Evolutionary conservation across 1,140 invertebrate species (phyloP).

Genomic region (Heliconius congener): DNA sequence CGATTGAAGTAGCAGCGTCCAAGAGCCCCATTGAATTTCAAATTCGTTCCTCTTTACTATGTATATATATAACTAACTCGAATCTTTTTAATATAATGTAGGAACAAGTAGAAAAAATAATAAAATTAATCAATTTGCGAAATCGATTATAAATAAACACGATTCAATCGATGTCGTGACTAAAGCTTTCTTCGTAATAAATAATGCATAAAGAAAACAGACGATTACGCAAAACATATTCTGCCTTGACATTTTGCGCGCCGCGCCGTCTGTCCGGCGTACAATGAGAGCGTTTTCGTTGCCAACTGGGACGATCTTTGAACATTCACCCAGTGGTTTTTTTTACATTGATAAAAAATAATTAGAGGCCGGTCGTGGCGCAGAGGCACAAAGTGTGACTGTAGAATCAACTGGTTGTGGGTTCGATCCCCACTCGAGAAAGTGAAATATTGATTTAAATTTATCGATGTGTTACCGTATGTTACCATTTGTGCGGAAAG

Average conservation of each 20-base stretch:
- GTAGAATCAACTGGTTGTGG: too few species aligned
- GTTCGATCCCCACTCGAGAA: too few species aligned
- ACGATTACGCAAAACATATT: constrained; percentile 42
- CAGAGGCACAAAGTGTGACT: too few species aligned
- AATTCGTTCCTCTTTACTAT: constrained; percentile 30
- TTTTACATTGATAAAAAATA: constrained; percentile 28
- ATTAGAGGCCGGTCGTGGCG: too few species aligned
- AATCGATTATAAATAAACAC: constrained; percentile 33
- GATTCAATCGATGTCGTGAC: constrained; percentile 48
- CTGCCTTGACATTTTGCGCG: constrained; percentile 62
- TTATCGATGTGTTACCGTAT: too few species aligned
- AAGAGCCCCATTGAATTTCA: constrained; percentile 36
- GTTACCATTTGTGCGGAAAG: too few species aligned
- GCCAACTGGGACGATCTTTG: constrained; percentile 46
- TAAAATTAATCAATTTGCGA: background rate
- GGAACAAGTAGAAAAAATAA: background rate
- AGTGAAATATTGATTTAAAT: too few species aligned
- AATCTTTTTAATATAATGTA: constrained; percentile 28
- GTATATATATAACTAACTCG: constrained; percentile 5
- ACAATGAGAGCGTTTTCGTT: constrained; percentile 36
- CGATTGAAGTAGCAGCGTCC: constrained; percentile 28
- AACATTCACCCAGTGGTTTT: constrained; percentile 22
- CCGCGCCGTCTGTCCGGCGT: constrained; percentile 61
- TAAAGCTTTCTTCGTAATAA: constrained; percentile 47
- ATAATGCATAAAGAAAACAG: constrained; percentile 34